phyloP scores from a whole-genome alignment of 2,888 invertebrate species.

The Sphaerophoria taeniata region DNA sequence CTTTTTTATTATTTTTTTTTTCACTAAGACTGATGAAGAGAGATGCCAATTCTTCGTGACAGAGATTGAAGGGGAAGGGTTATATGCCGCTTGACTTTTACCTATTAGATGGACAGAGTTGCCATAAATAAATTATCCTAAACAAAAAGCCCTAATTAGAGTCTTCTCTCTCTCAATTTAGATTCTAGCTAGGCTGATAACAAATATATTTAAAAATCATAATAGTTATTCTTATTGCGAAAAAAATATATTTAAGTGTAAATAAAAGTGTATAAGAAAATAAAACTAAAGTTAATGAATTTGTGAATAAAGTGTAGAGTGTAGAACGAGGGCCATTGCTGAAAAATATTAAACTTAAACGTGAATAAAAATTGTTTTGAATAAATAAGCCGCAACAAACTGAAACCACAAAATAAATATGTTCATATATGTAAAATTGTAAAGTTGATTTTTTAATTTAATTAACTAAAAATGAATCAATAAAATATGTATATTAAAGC shows the following conservation, averaged over 20 bases:
- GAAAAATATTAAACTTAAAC: too few relatives aligned
- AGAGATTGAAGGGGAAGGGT: slow-evolving; percentile 1
- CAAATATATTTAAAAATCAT: slow-evolving; percentile 14
- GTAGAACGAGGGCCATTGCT: neutral
- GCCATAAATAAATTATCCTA: slow-evolving; percentile 26
- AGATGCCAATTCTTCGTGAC: slow-evolving; percentile 44
- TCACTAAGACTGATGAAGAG: slow-evolving; percentile 64
- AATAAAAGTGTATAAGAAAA: slow-evolving; percentile 31
- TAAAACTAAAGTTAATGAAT: slow-evolving; percentile 35
- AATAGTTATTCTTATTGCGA: slow-evolving; percentile 49
- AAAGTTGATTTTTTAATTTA: slow-evolving; percentile 63
- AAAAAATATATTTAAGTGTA: slow-evolving; percentile 20
- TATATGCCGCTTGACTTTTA: slow-evolving; percentile 17
- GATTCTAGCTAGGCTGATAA: slow-evolving; percentile 68
- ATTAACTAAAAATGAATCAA: slow-evolving; percentile 44
- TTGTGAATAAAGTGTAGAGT: slow-evolving; percentile 51
- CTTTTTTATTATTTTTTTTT: slow-evolving; percentile 44
- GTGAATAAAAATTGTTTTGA: too few relatives aligned
- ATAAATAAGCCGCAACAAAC: too few relatives aligned
- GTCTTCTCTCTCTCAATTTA: slow-evolving; percentile 41
- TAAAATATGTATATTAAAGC: neutral
- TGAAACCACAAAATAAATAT: neutral
- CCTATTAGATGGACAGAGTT: slow-evolving; percentile 18
- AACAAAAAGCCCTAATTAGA: slow-evolving; percentile 34
- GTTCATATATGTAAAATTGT: slow-evolving; percentile 22